These are phyloP conservation scores for Drosophila crucigera DNA, from an alignment of 2,888 invertebrate genomes.

Conservation along the genomic window DNA sequence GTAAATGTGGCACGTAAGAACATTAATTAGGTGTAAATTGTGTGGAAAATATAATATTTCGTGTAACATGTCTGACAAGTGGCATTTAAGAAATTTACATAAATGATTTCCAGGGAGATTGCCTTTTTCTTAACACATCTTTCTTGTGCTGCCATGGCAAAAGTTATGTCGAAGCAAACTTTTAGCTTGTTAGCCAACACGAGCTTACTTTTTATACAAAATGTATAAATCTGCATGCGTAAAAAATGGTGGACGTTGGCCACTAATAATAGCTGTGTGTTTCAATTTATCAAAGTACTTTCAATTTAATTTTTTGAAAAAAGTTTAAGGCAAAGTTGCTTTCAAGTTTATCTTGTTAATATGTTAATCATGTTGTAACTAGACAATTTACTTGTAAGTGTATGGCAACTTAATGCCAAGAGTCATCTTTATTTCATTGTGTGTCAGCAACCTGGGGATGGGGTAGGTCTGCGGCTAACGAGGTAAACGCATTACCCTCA, in stretches of 20 bases:
- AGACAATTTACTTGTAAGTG: conserved; percentile 24
- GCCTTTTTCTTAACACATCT: conserved; percentile 29
- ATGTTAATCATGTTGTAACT: conserved; percentile 48
- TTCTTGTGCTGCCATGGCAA: conserved; percentile 26
- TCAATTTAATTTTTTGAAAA: conserved; percentile 1
- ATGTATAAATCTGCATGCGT: conserved; percentile 55
- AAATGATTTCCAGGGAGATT: conserved; percentile 48
- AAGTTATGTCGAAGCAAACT: conserved; percentile 45
- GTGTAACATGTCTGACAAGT: conserved; percentile 27
- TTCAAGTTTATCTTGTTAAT: conserved; percentile 39
- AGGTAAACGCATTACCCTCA: conserved; percentile 72
- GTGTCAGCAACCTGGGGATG: neutral
- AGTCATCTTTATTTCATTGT: conserved; percentile 8
- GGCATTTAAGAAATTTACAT: conserved; percentile 57
- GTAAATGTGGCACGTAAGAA: conserved; percentile 35
- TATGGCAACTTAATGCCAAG: conserved; percentile 21
- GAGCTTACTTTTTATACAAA: conserved; percentile 46
- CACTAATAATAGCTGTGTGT: conserved; percentile 21
- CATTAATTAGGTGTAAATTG: conserved; percentile 52
- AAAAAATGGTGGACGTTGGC: conserved; percentile 28
- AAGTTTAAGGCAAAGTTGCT: conserved; percentile 18
- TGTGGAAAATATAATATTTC: conserved; percentile 32
- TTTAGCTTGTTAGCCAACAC: conserved; percentile 46
- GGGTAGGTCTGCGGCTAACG: conserved; percentile 24
- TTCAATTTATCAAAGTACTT: conserved; percentile 38